These are phyloP conservation scores for Drusus annulatus DNA, from an alignment of 1,140 invertebrate genomes.

Conservation along the genomic window DNA sequence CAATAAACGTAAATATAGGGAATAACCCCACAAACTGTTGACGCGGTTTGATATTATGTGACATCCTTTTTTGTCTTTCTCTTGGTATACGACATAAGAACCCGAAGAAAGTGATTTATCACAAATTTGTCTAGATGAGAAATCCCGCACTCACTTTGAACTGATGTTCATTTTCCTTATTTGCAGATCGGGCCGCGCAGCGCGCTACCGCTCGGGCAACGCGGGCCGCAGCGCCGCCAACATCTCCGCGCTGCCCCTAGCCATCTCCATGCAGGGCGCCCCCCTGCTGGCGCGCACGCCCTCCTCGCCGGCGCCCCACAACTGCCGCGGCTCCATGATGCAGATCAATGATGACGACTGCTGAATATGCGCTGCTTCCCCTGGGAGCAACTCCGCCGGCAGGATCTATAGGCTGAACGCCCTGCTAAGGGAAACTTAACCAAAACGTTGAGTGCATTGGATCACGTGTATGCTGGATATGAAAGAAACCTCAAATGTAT, in stretches of 20 bases:
- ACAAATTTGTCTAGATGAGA: too few species aligned
- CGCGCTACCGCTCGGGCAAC: constrained; percentile 76
- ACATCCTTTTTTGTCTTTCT: too few species aligned
- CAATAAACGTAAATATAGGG: too few species aligned
- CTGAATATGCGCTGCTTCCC: constrained; percentile 42
- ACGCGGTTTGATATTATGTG: too few species aligned
- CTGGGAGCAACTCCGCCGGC: constrained; percentile 3
- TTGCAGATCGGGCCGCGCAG: constrained; percentile 73
- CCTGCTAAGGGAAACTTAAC: not conserved
- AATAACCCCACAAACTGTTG: too few species aligned
- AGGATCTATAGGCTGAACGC: constrained; percentile 4
- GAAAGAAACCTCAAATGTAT: too few species aligned
- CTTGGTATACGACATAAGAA: too few species aligned
- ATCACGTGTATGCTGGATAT: too few species aligned
- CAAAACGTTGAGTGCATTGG: not conserved
- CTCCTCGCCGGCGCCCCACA: constrained; percentile 64
- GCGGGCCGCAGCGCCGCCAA: constrained; percentile 73
- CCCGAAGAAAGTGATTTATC: too few species aligned
- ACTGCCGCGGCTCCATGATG: constrained; percentile 52
- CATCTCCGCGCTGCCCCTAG: constrained; percentile 74
- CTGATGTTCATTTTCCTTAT: too few species aligned
- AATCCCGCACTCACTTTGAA: too few species aligned
- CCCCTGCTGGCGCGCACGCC: constrained; percentile 51
- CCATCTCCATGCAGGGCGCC: constrained; percentile 75
- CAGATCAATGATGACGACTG: constrained; percentile 53